phyloP scores from a whole-genome alignment of 2,888 invertebrate genomes.

The Spodoptera littoralis region DNA sequence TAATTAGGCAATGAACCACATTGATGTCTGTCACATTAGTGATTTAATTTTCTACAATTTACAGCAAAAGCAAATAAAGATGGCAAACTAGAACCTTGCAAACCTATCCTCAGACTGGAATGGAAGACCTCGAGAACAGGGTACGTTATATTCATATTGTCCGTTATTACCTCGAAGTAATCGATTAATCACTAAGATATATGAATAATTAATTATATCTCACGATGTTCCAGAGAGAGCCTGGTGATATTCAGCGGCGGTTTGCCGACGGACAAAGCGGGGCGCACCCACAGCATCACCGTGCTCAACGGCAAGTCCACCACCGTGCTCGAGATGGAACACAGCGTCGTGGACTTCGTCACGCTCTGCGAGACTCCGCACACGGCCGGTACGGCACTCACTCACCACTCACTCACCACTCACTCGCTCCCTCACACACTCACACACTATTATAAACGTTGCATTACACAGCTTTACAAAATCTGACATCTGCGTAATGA shows the following conservation, averaged over 20 bases:
- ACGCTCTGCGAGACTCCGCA: constrained; percentile 98
- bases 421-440: no score
- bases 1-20: neutral
- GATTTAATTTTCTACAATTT: constrained; percentile 63
- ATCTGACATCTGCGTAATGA: no score
- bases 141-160: constrained; percentile 81
- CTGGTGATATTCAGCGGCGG: constrained; percentile 99
- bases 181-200: no score
- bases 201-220: neutral
- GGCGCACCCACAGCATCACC: constrained; percentile 97
- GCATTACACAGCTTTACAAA: no score
- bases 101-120: constrained; percentile 98
- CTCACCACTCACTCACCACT: no score
- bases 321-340: constrained; percentile 99
- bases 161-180: neutral
- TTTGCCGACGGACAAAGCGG: constrained; percentile 96
- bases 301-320: constrained; percentile 98
- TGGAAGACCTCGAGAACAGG: constrained; percentile 97
- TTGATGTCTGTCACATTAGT: neutral
- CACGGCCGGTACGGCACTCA: constrained; percentile 92
- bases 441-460: no score
- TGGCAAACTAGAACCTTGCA: constrained; percentile 97
- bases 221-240: constrained; percentile 92
- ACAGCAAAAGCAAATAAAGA: constrained; percentile 97
- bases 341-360: constrained; percentile 98